phyloP scores from a whole-genome alignment of 1,140 invertebrate genomes.

The Lordiphosa clarofinis region DNA sequence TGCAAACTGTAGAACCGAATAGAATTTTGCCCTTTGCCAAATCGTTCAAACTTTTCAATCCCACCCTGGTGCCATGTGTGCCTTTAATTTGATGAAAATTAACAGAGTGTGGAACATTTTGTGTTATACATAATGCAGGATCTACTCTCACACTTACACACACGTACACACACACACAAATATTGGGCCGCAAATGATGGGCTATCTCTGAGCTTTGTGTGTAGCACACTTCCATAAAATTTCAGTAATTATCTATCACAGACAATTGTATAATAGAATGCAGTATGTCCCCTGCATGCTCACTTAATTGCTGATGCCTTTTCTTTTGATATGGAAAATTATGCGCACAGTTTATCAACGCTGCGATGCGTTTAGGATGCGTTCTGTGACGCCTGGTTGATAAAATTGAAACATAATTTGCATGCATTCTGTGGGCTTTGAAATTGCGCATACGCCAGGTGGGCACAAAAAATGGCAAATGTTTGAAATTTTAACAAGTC shows the following conservation, averaged over 20 bases:
- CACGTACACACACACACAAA: constrained; percentile 2
- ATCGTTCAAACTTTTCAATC: not conserved
- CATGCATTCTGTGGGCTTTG: constrained; percentile 17
- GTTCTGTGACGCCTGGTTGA: constrained; percentile 27
- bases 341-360: constrained; percentile 70
- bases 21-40: no score
- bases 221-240: constrained; percentile 1
- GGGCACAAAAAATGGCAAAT: no score
- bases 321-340: constrained; percentile 74
- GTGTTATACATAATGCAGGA: constrained; percentile 57
- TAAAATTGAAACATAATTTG: constrained; percentile 46
- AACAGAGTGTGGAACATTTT: constrained; percentile 62
- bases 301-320: constrained; percentile 63
- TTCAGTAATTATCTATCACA: constrained; percentile 59
- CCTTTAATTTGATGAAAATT: constrained; percentile 72
- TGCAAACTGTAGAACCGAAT: no score
- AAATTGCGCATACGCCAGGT: constrained; percentile 2
- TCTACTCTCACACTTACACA: constrained; percentile 18
- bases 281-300: constrained; percentile 42
- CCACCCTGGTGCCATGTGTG: constrained; percentile 19
- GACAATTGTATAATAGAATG: constrained; percentile 41
- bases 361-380: constrained; percentile 35
- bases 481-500: no score
- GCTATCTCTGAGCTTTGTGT: constrained; percentile 14
- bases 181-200: not conserved